Percentiles rank a stretch among this genome's conserved stretches.
Conservation (phyloP, 2,113 vertebrate genomes). For the Octodon degus region DNA sequence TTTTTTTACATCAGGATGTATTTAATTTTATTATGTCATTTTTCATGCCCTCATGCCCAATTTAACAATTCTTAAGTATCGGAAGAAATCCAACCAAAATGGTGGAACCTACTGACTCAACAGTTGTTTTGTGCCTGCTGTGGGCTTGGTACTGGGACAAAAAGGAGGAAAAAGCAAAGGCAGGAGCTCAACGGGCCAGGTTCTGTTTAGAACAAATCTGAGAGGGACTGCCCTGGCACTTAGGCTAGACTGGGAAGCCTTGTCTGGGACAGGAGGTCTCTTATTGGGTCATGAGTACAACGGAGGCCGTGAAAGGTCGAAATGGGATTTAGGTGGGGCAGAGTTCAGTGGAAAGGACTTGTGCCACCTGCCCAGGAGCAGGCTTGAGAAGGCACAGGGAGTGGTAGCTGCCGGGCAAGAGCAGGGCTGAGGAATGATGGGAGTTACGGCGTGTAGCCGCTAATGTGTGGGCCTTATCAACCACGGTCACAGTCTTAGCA, state of each 20-base stretch:
- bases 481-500: neutral
- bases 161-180: neutral
- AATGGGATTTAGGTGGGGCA: neutral
- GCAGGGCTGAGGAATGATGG: neutral
- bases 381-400: neutral
- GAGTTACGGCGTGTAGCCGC: neutral
- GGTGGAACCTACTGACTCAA: neutral
- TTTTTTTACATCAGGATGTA: neutral
- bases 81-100: constrained; percentile 32
- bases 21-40: neutral
- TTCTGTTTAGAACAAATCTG: neutral
- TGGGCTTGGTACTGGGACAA: neutral
- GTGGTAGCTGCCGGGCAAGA: neutral
- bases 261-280: neutral
- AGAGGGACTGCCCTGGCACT: neutral
- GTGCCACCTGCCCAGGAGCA: neutral
- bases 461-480: neutral
- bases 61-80: neutral
- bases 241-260: neutral
- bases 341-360: neutral
- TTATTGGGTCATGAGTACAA: neutral
- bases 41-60: neutral
- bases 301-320: neutral
- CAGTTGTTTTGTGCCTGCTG: neutral
- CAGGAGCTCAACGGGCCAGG: neutral